phyloP scores from a whole-genome alignment of 2,797 vertebrate species.

The Molossus molossus region DNA sequence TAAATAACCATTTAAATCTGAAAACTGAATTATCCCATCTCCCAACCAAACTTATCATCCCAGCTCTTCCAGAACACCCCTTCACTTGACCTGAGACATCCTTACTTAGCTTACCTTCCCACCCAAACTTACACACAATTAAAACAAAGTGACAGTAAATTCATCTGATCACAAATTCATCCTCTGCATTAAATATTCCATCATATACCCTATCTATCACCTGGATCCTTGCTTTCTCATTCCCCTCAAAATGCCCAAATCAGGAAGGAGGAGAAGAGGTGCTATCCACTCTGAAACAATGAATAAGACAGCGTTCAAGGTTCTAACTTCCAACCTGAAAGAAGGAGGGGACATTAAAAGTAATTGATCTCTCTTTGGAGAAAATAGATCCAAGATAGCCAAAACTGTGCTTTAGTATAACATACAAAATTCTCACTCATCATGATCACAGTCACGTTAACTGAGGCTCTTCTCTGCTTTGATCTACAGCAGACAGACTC shows the following conservation, averaged over 20 bases:
- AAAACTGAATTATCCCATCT: background rate
- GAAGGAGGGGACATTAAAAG: background rate
- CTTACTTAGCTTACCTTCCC: background rate
- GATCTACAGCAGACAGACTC: background rate
- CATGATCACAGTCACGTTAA: background rate
- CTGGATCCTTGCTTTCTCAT: background rate
- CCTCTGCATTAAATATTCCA: background rate
- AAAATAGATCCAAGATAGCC: background rate
- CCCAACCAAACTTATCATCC: background rate
- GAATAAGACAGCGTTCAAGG: background rate
- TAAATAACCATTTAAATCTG: background rate
- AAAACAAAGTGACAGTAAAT: slow-evolving; percentile 3
- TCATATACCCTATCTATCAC: background rate
- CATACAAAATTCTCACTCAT: background rate
- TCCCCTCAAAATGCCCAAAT: background rate
- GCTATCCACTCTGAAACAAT: background rate
- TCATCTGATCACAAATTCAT: background rate
- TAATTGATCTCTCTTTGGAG: background rate
- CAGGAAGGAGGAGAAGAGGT: background rate
- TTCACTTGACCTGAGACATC: background rate
- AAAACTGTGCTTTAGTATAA: background rate
- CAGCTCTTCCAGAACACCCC: background rate
- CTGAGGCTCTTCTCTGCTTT: background rate
- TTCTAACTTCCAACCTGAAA: background rate
- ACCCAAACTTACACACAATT: background rate